These are phyloP conservation scores for Hydraecia micacea DNA, from an alignment of 2,888 invertebrate species.

Conservation along the genomic window DNA sequence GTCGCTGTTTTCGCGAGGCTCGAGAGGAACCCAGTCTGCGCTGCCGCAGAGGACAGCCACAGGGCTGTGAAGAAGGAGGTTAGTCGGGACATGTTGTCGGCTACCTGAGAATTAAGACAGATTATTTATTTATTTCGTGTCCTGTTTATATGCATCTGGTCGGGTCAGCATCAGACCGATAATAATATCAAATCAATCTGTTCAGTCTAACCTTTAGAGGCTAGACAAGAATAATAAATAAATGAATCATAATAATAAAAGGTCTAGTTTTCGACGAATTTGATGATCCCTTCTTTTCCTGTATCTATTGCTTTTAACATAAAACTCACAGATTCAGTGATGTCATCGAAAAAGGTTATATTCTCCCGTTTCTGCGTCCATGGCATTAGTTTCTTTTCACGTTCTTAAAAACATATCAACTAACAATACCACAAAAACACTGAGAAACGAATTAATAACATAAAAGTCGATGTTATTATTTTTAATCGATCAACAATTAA, in stretches of 20 bases:
- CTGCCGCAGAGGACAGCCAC: constrained; percentile 47
- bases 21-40: background rate
- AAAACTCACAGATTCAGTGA: constrained; percentile 25
- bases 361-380: background rate
- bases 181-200: background rate
- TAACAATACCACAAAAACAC: background rate
- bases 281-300: background rate
- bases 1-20: background rate
- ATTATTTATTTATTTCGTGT: background rate
- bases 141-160: background rate
- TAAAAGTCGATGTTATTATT: background rate
- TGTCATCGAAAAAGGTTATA: constrained; percentile 36
- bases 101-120: constrained; percentile 12
- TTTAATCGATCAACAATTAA: constrained; percentile 24
- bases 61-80: constrained; percentile 26
- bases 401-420: background rate
- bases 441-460: background rate
- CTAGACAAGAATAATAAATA: background rate
- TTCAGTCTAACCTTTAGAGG: background rate
- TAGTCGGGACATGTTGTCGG: constrained; percentile 44
- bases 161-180: background rate
- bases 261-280: background rate
- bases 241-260: background rate
- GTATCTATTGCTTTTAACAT: background rate
- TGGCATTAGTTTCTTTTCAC: background rate